Percentiles rank a stretch among this genome's conserved stretches.
phyloP scores from a whole-genome alignment of 2,888 invertebrate genomes.

The Gymnosoma rotundatum region DNA sequence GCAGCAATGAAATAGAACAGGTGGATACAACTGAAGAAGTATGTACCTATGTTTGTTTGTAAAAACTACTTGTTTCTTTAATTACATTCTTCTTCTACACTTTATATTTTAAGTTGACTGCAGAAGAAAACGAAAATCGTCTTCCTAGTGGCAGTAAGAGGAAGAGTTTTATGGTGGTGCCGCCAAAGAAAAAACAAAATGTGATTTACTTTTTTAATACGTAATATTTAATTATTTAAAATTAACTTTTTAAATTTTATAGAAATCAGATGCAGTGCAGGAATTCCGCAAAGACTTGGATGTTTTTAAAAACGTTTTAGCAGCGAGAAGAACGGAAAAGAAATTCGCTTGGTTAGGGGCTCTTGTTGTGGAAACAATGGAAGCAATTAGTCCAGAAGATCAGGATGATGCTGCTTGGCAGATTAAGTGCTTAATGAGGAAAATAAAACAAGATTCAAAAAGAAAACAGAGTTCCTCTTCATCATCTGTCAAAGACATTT shows the following conservation, averaged over 20 bases:
- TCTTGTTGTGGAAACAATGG: conserved; percentile 2
- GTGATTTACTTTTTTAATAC: background rate
- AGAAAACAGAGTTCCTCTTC: too few species aligned
- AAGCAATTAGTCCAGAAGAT: background rate
- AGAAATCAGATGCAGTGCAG: too few species aligned
- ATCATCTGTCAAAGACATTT: too few species aligned
- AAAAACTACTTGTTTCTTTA: too few species aligned
- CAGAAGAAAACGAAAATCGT: background rate
- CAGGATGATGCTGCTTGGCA: conserved; percentile 10
- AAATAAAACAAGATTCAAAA: too few species aligned
- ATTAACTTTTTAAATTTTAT: conserved; percentile 1
- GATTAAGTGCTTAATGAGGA: background rate
- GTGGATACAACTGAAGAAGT: too few species aligned
- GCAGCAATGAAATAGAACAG: too few species aligned
- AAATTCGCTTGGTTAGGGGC: conserved; percentile 15
- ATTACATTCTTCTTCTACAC: too few species aligned
- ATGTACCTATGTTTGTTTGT: too few species aligned
- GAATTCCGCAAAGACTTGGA: too few species aligned
- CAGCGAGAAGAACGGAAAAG: background rate
- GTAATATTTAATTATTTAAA: conserved; percentile 13
- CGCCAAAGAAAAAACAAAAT: background rate
- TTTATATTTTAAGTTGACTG: too few species aligned
- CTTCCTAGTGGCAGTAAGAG: conserved; percentile 9
- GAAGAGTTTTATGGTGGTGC: conserved; percentile 12
- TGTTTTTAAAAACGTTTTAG: too few species aligned